Evolutionary conservation across 2,797 vertebrate species (phyloP), one percentile per base, ranked within the genome.

Genomic region (Sebastes minor): DNA sequence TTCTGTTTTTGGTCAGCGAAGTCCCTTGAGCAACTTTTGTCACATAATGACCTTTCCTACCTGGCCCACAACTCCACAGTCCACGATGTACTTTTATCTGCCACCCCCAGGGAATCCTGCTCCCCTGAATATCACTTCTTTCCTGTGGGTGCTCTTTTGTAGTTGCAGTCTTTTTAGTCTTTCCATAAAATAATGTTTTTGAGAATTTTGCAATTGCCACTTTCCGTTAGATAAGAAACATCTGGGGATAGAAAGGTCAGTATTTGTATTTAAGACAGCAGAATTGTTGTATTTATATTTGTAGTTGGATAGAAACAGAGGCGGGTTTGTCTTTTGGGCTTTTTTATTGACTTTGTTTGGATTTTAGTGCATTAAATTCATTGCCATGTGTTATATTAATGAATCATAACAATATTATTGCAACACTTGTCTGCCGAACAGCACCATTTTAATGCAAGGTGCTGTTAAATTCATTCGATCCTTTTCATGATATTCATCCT

Each of bases 21-120:
- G 61, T 89, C 91, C 93, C 92, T 78, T 75, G 65, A 94, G 92
- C 90, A 89, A 83, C 86, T 88, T 93, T 90, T 92, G 92, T 89
- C 89, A 82, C 86, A 84, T 83, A 80, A 88, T 92, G 92, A 94
- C 93, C 93, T 94, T 95, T 94, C 76, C 87, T 91, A 93, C 92
- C 93, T 93, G 88, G 77, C 78, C 78, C 84, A 74, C 87, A 87
- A 88, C 87, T 86, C 76, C 62, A 77, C 79, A 82, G 82, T 80
- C 86, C 73, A 78, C 85, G 67, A 80, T 91, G 91, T 90, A 89
- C 92, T 94, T 93, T 93, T 83, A 89, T 94, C 90, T 92, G 80
- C 79, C 53, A 8, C 80, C 92, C 87, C 79, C 23, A 66, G 90
- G 89, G 86, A 78, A 60, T 86, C 85, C 75, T 79, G 75, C 83